Percentiles rank a stretch among this genome's conserved stretches.
Evolutionary conservation across 1,140 invertebrate species (phyloP).

Genomic region (Pomacea maculata): DNA sequence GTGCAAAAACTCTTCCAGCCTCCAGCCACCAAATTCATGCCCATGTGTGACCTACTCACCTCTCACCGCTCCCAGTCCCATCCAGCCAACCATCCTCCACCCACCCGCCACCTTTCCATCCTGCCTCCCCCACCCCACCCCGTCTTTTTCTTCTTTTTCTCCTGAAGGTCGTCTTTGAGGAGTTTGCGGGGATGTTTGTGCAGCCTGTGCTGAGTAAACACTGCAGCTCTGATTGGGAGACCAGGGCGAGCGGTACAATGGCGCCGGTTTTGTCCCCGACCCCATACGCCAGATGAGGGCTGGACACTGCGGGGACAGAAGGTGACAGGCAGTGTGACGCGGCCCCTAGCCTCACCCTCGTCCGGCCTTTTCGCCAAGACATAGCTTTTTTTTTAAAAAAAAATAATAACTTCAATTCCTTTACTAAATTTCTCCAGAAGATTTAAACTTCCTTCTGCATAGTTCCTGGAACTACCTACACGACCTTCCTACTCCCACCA

Average conservation of each 20-base stretch:
- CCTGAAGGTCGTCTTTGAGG: slow-evolving; percentile 10
- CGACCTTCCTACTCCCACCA: too few relatives aligned
- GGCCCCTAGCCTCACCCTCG: too few relatives aligned
- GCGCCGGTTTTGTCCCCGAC: slow-evolving; percentile 6
- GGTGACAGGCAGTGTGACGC: neutral
- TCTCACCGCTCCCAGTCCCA: neutral
- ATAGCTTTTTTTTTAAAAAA: too few relatives aligned
- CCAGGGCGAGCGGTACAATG: neutral
- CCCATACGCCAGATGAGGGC: neutral
- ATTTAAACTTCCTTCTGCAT: too few relatives aligned
- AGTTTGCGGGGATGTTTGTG: neutral
- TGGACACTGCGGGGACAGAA: neutral
- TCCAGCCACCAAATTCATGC: neutral
- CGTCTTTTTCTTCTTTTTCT: neutral
- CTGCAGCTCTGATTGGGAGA: neutral
- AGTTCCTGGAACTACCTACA: too few relatives aligned
- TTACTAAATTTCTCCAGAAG: too few relatives aligned
- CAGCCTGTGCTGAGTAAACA: slow-evolving; percentile 10
- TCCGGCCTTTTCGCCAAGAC: too few relatives aligned
- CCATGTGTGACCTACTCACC: neutral
- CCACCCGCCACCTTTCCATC: neutral
- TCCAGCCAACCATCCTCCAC: neutral
- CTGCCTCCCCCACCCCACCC: neutral
- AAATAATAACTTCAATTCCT: too few relatives aligned
- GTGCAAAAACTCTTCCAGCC: neutral